Evolutionary conservation across 2,113 vertebrate species (phyloP), one percentile per base, ranked within the genome.

Genomic region (Ictalurus punctatus): DNA sequence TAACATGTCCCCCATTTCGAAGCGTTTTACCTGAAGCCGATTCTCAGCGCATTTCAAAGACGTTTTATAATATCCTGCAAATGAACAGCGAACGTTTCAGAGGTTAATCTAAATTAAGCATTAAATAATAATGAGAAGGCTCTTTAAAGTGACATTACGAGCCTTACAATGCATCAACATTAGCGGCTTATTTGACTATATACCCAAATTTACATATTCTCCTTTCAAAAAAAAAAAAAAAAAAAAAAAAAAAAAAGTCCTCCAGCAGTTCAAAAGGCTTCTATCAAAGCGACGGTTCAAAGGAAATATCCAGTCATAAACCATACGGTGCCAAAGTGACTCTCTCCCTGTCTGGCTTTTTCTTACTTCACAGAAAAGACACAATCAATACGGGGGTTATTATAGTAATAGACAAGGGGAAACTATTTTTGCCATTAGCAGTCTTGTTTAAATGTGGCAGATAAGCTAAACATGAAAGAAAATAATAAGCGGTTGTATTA

Each of bases 231-330:
- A 48, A 44, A 44, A 90, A 95, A 93, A 40, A 34, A 34, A 34
- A 34, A 1, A 95, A 93, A 40, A 40, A 40, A 40, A 6, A 90
- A 95, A 93, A 48, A 90, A 92, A 87, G 86, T 93, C 94, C 93
- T 95, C 94, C 91, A 95, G 92, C 86, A 94, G 94, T 94, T 95
- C 93, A 95, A 94, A 94, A 93, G 92, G 90, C 90, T 83, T 74
- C 89, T 93, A 93, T 95, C 90, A 95, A 95, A 94, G 89, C 21
- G 88, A 54, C 6, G 87, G 91, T 94, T 95, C 94, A 95, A 95
- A 95, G 92, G 91, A 88, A 91, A 90, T 87, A 81, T 84, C 17
- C 73, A 90, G 89, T 92, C 85, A 92, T 92, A 94, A 90, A 89
- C 91, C 92, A 91, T 87, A 90, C 93, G 91, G 92, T 93, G 90